These are phyloP conservation scores for Scolanthus callimorphus DNA, from an alignment of 92 coral and sea anemone genomes.

Conservation along the genomic window DNA sequence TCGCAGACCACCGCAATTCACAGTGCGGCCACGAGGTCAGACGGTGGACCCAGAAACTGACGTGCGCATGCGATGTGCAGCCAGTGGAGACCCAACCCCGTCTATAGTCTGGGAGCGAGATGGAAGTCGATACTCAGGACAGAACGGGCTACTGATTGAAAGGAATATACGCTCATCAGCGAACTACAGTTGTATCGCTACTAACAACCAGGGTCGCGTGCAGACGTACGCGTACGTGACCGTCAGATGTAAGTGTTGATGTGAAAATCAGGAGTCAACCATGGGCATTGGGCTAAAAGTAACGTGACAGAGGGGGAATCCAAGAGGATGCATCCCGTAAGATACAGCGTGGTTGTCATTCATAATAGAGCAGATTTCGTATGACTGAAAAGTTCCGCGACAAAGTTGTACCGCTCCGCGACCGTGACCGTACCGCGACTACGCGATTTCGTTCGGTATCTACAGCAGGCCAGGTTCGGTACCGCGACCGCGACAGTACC, in stretches of 20 bases:
- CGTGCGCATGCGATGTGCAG: slow-evolving; percentile 71
- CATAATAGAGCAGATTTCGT: no score
- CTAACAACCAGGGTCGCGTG: slow-evolving; percentile 43
- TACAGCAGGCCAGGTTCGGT: no score
- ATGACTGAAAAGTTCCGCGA: no score
- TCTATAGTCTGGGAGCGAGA: slow-evolving; percentile 62
- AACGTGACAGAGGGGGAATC: no score
- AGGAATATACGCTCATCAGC: slow-evolving; percentile 60
- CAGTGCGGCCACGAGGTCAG: slow-evolving; percentile 47
- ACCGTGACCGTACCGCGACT: no score
- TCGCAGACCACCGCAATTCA: slow-evolving; percentile 57
- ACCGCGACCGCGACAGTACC: no score
- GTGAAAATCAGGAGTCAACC: neutral
- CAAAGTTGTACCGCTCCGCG: no score
- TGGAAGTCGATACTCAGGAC: slow-evolving; percentile 25
- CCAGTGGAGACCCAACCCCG: slow-evolving; percentile 75
- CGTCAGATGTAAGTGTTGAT: slow-evolving; percentile 60
- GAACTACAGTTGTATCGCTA: slow-evolving; percentile 73
- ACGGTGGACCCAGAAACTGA: slow-evolving; percentile 88
- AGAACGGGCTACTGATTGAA: slow-evolving; percentile 41
- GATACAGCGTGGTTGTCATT: no score
- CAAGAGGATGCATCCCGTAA: no score
- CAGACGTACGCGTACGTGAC: slow-evolving; percentile 66
- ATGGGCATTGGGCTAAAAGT: neutral
- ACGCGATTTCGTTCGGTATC: no score